These are phyloP conservation scores for Dendrocincla tyrannina DNA, from an alignment of 2,797 vertebrate species.

Conservation along the genomic window DNA sequence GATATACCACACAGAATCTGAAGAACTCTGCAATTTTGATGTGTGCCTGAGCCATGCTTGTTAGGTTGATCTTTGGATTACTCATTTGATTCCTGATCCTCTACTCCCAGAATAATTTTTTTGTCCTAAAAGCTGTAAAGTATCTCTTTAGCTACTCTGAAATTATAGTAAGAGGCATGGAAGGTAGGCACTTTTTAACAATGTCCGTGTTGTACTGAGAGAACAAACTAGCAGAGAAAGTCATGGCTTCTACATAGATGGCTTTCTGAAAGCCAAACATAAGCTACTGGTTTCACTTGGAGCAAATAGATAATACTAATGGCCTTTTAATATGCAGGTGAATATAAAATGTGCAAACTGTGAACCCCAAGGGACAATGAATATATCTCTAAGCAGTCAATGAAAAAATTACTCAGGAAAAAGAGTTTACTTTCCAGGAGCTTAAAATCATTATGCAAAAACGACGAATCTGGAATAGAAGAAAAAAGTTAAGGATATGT, in stretches of 20 bases:
- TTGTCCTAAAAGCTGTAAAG: background rate
- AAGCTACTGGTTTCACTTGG: background rate
- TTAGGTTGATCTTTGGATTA: background rate
- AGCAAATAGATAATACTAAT: constrained; percentile 18
- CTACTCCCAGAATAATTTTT: background rate
- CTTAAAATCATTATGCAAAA: background rate
- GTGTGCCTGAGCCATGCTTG: background rate
- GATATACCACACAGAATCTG: background rate
- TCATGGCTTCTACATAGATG: background rate
- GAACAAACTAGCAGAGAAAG: background rate
- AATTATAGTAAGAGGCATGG: background rate
- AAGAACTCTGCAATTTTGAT: background rate
- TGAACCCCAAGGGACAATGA: background rate
- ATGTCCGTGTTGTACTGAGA: background rate
- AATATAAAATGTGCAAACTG: background rate
- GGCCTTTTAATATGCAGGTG: background rate
- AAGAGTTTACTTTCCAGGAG: background rate
- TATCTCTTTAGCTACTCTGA: background rate
- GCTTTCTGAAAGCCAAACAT: background rate
- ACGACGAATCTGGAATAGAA: background rate
- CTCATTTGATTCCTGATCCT: background rate
- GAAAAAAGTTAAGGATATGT: background rate
- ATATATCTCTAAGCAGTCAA: background rate
- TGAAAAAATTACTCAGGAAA: background rate
- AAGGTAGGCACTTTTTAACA: background rate